Conservation (phyloP, 2,113 vertebrate genomes). For the Cyanoliseus patagonus region DNA sequence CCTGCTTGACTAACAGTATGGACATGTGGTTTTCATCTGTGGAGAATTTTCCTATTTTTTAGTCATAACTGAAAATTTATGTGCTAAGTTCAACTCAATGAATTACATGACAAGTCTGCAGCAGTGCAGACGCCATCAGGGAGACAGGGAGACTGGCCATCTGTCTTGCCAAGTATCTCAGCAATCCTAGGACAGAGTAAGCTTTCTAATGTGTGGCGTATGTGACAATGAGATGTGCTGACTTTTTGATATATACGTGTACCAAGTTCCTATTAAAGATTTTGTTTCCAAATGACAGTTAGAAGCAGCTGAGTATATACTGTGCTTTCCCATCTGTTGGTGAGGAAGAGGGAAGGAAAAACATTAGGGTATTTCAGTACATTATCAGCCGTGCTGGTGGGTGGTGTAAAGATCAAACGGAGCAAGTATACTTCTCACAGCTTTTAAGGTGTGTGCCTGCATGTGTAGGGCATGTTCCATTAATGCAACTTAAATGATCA, state of each 20-base stretch:
- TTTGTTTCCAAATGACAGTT: neutral
- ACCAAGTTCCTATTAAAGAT: neutral
- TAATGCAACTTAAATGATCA: neutral
- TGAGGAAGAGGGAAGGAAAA: neutral
- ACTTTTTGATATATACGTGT: neutral
- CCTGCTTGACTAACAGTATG: neutral
- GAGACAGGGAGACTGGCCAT: constrained; percentile 41
- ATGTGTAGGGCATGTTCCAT: neutral
- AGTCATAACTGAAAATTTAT: constrained; percentile 58
- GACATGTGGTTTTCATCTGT: neutral
- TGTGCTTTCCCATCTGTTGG: neutral
- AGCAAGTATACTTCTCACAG: neutral
- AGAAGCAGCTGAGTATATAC: neutral
- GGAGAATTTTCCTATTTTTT: constrained; percentile 39
- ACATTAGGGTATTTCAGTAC: neutral
- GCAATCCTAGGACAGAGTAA: constrained; percentile 18
- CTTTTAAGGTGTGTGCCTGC: neutral
- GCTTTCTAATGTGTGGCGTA: neutral
- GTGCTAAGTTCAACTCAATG: constrained; percentile 18
- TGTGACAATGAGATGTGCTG: constrained; percentile 24
- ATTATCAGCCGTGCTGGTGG: neutral
- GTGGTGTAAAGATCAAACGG: neutral
- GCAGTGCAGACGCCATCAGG: constrained; percentile 43
- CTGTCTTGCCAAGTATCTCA: constrained; percentile 60
- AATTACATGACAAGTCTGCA: constrained; percentile 43